Percentiles rank a stretch among this genome's conserved stretches.
phyloP scores from a whole-genome alignment of 2,113 vertebrate genomes.

The Notothenia coriiceps region DNA sequence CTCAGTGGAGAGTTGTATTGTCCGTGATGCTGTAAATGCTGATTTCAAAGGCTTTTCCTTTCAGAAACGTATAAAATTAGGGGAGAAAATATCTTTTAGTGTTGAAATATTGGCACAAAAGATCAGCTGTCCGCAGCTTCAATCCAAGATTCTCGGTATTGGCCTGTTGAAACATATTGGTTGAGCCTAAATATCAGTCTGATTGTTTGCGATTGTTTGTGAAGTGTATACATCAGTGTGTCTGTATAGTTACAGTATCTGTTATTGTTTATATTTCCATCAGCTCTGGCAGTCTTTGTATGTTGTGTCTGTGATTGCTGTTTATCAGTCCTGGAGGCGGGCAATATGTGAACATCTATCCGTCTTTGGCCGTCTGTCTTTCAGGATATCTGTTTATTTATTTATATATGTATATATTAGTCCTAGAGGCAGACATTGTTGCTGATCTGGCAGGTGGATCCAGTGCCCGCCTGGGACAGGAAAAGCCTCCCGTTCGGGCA shows the following conservation, averaged over 20 bases:
- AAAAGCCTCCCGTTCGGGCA: conserved; percentile 96
- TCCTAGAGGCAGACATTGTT: conserved; percentile 94
- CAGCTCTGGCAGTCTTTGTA: conserved; percentile 49
- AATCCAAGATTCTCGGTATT: conserved; percentile 6
- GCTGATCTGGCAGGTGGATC: conserved; percentile 97
- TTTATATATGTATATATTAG: conserved; percentile 39
- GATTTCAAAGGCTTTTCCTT: conserved; percentile 24
- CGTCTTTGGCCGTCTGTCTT: conserved; percentile 14
- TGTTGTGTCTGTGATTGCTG: conserved; percentile 17
- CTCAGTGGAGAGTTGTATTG: conserved; percentile 9
- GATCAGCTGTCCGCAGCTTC: conserved; percentile 39
- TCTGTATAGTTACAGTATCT: conserved; percentile 36
- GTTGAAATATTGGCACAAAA: conserved; percentile 54
- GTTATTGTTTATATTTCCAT: conserved; percentile 31
- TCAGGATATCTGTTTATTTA: conserved; percentile 59
- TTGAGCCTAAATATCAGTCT: conserved; percentile 33
- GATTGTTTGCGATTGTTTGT: conserved; percentile 9
- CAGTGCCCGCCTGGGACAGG: conserved; percentile 94
- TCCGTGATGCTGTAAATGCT: conserved; percentile 29
- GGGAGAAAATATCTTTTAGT: conserved; percentile 39
- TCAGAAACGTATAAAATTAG: conserved; percentile 49
- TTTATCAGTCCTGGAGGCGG: conserved; percentile 56
- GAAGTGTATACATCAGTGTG: conserved; percentile 24
- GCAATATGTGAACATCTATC: conserved; percentile 30
- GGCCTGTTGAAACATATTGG: conserved; percentile 32